Base-by-base conservation (phyloP, 92 coral and sea anemone genomes). In the Phymanthus crucifer region DNA sequence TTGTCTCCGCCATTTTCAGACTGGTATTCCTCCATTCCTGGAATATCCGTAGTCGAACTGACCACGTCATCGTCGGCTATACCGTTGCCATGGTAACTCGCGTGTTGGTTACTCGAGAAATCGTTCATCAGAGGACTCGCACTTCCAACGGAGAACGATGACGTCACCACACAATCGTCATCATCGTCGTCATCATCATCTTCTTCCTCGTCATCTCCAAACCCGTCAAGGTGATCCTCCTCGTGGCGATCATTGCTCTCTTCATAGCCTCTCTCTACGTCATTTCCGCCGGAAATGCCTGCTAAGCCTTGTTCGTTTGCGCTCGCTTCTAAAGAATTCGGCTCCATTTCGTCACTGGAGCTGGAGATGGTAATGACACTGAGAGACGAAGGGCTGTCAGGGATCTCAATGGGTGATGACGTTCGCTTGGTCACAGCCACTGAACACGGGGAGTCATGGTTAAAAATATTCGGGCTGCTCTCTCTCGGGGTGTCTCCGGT, bases 261-360 rank as follows among this genome's bases (percentile, higher is more conserved):
- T 32, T 83, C 81, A 34, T 74, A 85, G 26, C 72, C 90, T 19
- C 66, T 78, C 17, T 73, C 93, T 66, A 47, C 93, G 14, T 88
- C 91, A 32, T 76, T 82, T 79, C 68, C 69, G 52, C 66, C 46
- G 34, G 72, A 65, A 38, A n/a, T 80, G 61, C 34, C 68, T 8
- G 72, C 77, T 36, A 64, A 72, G 69, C 37, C 73, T 78, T 54
- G 92, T 32, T 80, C 92, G 31, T 84, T 84, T 3, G 78, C 78
- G 83, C 87, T 89, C 29, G 91, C 78, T 12, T 91, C 97, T 2
- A 93, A 58, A 3, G 97, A 90, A 57, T 87, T 87, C 1, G 93
- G 93, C 71, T 93, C 94, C 97, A 90, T 93, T 80, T 93, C 97
- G 70, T 96, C 99, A 58, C 99, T 91, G 3, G 99, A 96, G 84